phyloP scores from a whole-genome alignment of 2,113 vertebrate species.

The Actenoides lindsayi region DNA sequence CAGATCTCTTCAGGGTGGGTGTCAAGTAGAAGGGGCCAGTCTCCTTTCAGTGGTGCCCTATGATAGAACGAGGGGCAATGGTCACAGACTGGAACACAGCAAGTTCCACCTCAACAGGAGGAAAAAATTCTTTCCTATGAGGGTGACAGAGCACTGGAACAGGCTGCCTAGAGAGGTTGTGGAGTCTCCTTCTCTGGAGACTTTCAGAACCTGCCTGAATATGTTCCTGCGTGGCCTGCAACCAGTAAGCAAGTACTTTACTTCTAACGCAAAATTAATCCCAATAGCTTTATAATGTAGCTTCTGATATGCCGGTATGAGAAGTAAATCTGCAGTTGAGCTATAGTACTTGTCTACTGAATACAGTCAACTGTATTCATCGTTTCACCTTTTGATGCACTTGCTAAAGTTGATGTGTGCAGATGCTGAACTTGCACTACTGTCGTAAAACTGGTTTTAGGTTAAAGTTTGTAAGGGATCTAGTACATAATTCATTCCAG shows the following conservation, averaged over 20 bases:
- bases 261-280: background rate
- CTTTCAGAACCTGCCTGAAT: no score
- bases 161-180: no score
- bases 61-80: no score
- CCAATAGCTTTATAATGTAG: background rate
- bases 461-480: background rate
- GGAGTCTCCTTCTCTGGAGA: no score
- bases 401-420: background rate
- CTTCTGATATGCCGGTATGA: background rate
- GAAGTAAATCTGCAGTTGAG: background rate
- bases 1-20: no score
- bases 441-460: background rate
- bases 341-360: background rate
- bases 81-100: no score
- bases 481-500: background rate
- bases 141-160: no score
- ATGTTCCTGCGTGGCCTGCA: no score
- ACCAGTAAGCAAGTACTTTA: background rate
- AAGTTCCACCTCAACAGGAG: no score
- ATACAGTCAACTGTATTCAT: background rate
- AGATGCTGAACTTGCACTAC: background rate
- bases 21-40: no score
- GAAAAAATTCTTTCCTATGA: no score
- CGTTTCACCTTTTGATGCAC: background rate
- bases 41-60: no score